These are phyloP conservation scores for Ptiloglossa arizonensis DNA, from an alignment of 1,140 invertebrate species.

Conservation along the genomic window DNA sequence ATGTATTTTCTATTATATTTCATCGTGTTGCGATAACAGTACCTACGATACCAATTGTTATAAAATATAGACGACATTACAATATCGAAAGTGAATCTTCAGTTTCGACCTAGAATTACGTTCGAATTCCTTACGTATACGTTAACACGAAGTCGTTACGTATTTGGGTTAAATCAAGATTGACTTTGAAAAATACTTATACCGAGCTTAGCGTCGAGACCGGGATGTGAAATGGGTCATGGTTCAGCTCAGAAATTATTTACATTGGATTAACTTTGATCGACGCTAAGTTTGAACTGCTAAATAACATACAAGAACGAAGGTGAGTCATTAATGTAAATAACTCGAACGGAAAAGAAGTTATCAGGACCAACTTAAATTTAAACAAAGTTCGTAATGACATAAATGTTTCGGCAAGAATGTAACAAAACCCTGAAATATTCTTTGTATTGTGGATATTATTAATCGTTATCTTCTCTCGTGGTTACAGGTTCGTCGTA, in stretches of 20 bases:
- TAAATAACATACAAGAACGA: neutral
- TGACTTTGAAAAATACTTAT: slow-evolving; percentile 21
- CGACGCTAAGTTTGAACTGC: neutral
- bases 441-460: no score
- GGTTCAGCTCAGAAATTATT: slow-evolving; percentile 19
- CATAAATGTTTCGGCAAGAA: no score
- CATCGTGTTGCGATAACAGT: neutral
- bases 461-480: no score
- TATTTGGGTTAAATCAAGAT: slow-evolving; percentile 36
- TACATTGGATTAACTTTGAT: slow-evolving; percentile 17
- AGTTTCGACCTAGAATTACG: neutral
- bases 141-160: neutral
- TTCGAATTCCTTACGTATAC: neutral
- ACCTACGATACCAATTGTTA: neutral
- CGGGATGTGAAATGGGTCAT: slow-evolving; percentile 12
- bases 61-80: neutral
- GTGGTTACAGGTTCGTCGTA: no score
- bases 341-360: neutral
- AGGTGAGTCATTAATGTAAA: neutral
- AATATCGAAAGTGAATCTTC: neutral
- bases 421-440: no score
- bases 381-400: no score
- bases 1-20: no score
- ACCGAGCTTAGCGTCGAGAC: neutral
- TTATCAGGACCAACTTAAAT: no score